A percentile compares a stretch with the other conserved stretches of the same genome.
Evolutionary conservation across 2,797 vertebrate genomes (phyloP).

Genomic region (Brachyrhaphis roseni): DNA sequence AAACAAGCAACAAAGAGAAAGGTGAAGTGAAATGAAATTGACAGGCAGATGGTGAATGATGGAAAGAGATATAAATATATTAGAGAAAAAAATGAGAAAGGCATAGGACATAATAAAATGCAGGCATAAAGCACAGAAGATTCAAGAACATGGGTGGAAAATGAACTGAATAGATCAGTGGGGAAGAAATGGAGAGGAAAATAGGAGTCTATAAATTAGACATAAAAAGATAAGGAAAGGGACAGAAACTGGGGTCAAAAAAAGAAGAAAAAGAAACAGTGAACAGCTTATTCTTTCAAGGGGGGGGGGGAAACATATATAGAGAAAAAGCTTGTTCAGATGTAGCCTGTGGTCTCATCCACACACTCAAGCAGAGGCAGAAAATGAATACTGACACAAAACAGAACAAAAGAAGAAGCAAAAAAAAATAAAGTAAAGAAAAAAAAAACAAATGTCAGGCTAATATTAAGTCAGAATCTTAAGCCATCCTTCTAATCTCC

Average conservation of each 20-base stretch:
- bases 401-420: constrained; percentile 40
- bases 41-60: constrained; percentile 64
- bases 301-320: constrained; percentile 41
- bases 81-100: constrained; percentile 62
- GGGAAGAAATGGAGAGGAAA: constrained; percentile 50
- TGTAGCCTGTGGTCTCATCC: constrained; percentile 58
- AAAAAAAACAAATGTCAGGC: constrained; percentile 59
- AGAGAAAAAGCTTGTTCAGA: constrained; percentile 51
- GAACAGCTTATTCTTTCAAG: constrained; percentile 45
- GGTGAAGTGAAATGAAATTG: constrained; percentile 61
- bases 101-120: constrained; percentile 51
- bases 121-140: constrained; percentile 42
- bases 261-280: constrained; percentile 35
- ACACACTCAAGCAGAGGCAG: constrained; percentile 57
- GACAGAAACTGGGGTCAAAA: constrained; percentile 24
- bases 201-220: constrained; percentile 49
- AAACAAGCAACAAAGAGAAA: constrained; percentile 39
- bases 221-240: constrained; percentile 25
- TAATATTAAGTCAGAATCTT: constrained; percentile 58
- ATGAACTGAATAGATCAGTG: constrained; percentile 43
- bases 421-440: constrained; percentile 29
- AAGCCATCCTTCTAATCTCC: constrained; percentile 54
- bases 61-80: constrained; percentile 73
- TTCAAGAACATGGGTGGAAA: constrained; percentile 40
- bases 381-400: constrained; percentile 69